These are phyloP conservation scores for Harmothoe impar DNA, from an alignment of 2,888 invertebrate species.

Conservation along the genomic window DNA sequence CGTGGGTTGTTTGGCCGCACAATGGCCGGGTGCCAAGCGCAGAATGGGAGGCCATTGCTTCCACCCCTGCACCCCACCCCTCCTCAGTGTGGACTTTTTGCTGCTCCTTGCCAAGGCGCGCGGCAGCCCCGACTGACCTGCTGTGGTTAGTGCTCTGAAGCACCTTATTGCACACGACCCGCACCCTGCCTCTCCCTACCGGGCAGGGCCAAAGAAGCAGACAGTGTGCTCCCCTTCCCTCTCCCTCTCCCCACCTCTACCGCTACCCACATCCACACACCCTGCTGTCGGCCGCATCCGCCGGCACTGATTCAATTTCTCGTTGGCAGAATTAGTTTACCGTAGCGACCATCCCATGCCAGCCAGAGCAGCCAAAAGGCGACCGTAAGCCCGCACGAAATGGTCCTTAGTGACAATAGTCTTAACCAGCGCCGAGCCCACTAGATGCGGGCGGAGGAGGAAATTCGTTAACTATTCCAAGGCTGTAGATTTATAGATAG, in stretches of 20 bases:
- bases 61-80: neutral
- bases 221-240: neutral
- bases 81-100: neutral
- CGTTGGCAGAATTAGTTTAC: conserved; percentile 55
- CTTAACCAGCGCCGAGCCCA: conserved; percentile 39
- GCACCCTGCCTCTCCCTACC: neutral
- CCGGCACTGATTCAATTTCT: conserved; percentile 59
- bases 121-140: neutral
- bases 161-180: conserved; percentile 13
- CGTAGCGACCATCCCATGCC: conserved; percentile 30
- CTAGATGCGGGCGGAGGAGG: neutral
- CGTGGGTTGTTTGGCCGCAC: conserved; percentile 38
- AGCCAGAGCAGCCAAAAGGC: conserved; percentile 29
- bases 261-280: neutral
- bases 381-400: conserved; percentile 8
- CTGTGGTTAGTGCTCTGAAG: neutral
- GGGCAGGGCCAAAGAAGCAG: neutral
- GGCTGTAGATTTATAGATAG: conserved; percentile 56
- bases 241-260: neutral
- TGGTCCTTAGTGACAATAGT: conserved; percentile 59
- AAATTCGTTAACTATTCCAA: conserved; percentile 55
- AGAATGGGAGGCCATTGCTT: neutral
- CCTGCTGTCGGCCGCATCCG: conserved; percentile 19
- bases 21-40: conserved; percentile 23
- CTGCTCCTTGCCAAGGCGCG: conserved; percentile 17